phyloP scores from a whole-genome alignment of 2,113 vertebrate species.

The Setophaga coronata region DNA sequence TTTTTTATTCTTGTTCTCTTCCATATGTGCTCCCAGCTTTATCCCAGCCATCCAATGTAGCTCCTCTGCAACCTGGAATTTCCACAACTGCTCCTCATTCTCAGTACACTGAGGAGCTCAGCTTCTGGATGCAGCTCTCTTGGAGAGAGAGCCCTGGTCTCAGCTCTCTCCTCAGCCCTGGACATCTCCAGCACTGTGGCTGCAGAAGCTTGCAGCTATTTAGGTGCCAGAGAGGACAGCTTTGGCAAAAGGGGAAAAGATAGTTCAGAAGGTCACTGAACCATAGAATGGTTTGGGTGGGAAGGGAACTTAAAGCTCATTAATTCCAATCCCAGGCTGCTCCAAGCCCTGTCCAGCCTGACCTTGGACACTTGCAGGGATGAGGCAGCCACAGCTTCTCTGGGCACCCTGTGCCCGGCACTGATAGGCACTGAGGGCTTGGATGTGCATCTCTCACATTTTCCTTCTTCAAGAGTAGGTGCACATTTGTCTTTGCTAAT shows the following conservation, averaged over 20 bases:
- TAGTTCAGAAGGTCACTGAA: neutral
- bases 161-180: neutral
- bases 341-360: neutral
- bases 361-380: neutral
- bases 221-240: neutral
- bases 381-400: neutral
- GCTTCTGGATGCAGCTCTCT: neutral
- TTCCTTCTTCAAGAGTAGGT: neutral
- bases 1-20: neutral
- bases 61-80: neutral
- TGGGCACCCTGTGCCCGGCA: neutral
- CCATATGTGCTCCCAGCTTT: neutral
- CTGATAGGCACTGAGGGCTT: neutral
- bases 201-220: neutral
- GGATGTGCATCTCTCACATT: neutral
- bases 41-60: neutral
- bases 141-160: neutral
- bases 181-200: rapidly evolving
- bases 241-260: neutral
- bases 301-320: neutral
- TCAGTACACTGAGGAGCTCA: neutral
- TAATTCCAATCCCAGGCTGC: neutral
- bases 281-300: neutral
- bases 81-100: neutral
- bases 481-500: neutral